Base-by-base conservation (phyloP, 2,888 invertebrate species). In the Bellardia pandia region DNA sequence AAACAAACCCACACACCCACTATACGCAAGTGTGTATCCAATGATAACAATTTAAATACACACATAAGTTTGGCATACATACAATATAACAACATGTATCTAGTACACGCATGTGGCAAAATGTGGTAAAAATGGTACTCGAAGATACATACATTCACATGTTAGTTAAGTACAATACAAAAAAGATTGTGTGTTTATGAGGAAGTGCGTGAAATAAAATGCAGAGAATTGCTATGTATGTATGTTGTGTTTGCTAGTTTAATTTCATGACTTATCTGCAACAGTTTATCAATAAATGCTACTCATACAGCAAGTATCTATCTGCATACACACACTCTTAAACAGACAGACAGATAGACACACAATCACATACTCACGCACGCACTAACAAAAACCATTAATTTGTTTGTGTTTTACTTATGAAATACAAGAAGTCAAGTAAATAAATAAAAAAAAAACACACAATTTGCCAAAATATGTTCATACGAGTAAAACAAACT, bases 121-220 rank as follows among this genome's bases (percentile, higher is more conserved):
- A 45, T 72, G 79, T 72, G 68, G 9, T 62, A 64, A 76, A 23
- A 76, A 51, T 51, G 48, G 3, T 71, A 51, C 53, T 64, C 62
- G 53, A 72, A 42, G 40, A 53, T 53, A 56, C 13, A 66, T 53
- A 56, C 13, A 66, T 5, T 13, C 33, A 64, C 33, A 45, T 53
- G 45, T 45, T 45, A 45, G 45, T 45, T 45, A 2, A n/a, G 13
- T 45, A 60, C 37, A 16, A 77, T 9, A n/a, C 14, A 40, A 37
- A 45, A 23, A 13, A 7, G 7, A n/a, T 7, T 40, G 37, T 74
- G 66, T 23, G 6, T 56, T 8, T 48, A 66, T 58, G 48, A 72
- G 77, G 84, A 84, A 78, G 62, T 84, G 84, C 71, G 56, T 84
- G 16, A 13, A 77, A 77, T 77, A n/a, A 77, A 77, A 56, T 48